Base-by-base conservation (phyloP, 1,140 invertebrate species). In the Orchestia grillus region DNA sequence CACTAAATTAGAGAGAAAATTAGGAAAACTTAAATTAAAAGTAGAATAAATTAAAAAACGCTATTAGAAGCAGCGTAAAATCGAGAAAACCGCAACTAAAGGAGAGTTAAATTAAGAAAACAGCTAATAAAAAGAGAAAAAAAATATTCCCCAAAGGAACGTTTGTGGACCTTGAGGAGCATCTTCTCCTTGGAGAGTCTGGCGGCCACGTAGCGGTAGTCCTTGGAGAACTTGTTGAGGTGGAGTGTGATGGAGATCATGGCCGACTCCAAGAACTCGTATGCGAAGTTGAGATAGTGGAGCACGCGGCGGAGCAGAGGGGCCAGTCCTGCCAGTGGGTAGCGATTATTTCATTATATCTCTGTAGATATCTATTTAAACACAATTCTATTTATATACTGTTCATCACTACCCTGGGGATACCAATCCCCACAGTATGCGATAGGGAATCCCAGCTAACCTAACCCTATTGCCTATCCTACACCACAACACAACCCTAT, bases 191-290 rank as follows among this genome's bases (percentile, higher is more conserved):
- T 97, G 19, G 97, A 97, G 43, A 98, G 97, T 92, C 97, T 97
- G 94, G 98, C 98, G 16, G 99, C 98, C 0, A 99, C 98, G 97
- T 99, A 99, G 97, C 99, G 98, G 97, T 99, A 99, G 97, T 99
- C 99, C 53, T 98, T 98, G 0, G 99, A 99, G 96, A 99, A 98
- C 96, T 98, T 98, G 97, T 99, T 99, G 62, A 99, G 97, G 96
- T 98, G 98, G 95, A 98, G 98, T 11, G 99, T 99, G n/a, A 99
- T 97, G n/a, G 98, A 99, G 40, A 99, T 98, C 97, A 99, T 98
- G 28, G 98, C 97, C 97, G 99, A 99, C 97, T 98, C 98, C 45
- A 99, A 97, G 96, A 99, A 98, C 19, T 98, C 98, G 97, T 98
- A 97, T 0, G 98, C 95, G 96, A 98, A 98, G 96, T 98, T 98